Evolutionary conservation across 2,797 vertebrate species (phyloP), one percentile per base, ranked within the genome.

Genomic region (Sphaeramia orbicularis): DNA sequence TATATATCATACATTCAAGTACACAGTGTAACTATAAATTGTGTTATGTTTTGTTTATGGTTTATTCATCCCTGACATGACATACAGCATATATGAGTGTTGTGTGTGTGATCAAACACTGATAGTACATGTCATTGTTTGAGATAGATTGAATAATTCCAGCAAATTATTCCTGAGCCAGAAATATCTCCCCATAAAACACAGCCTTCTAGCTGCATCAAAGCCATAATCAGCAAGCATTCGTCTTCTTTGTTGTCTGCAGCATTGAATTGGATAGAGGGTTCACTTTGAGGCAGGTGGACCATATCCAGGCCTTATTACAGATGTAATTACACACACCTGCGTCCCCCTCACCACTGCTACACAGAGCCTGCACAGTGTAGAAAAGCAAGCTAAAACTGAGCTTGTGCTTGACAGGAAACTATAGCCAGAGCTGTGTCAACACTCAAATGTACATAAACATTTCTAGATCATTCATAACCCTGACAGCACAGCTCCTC

Each of bases 321-420:
- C 88, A 67, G 83, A 89, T 76, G 83, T 93, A 92, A 94, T 94
- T 93, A 93, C 90, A 87, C 89, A 86, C 93, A 94, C 93, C 93
- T 95, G 94, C 86, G 86, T 64, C 89, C 85, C 76, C 68, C 65
- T 73, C 71, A 55, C 59, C 56, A 40, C 59, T 65, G 5, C 63
- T 36, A 74, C 54, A 64, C 35, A 27, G 18, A 75, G 62, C 21
- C 48, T 54, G 73, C 40, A 10, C 14, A 68, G 67, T 59, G 18
- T 37, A 51, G 47, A 74, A 78, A 76, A 64, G 49, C 45, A 18
- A 3, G 35, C 27, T 56, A 76, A 78, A 75, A 32, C 53, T 70
- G 69, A 40, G 52, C 43, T 36, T 21, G 56, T 16, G 32, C 51
- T 41, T 58, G 66, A 67, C 67, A 44, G 37, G 41, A 48, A 41